Evolutionary conservation across 2,888 invertebrate genomes (phyloP).

Genomic region (Tachina fera): DNA sequence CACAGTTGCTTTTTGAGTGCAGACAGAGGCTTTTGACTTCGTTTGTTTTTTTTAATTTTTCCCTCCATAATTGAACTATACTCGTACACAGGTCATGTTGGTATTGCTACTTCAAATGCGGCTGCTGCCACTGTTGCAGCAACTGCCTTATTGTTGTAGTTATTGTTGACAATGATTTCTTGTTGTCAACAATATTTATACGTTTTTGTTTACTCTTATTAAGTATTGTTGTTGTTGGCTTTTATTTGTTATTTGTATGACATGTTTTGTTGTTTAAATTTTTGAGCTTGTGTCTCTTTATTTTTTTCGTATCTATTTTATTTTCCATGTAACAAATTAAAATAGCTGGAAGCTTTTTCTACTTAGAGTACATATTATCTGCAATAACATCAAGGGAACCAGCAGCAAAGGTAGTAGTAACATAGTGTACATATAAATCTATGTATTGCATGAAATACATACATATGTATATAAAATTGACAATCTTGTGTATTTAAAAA

Average conservation of each 20-base stretch:
- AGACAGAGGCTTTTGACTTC: conserved; percentile 2
- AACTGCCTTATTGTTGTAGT: conserved; percentile 38
- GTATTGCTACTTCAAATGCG: conserved; percentile 37
- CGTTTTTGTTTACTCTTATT: conserved; percentile 67
- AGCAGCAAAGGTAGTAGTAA: conserved; percentile 20
- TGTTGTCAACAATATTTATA: conserved; percentile 68
- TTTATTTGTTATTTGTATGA: conserved; percentile 74
- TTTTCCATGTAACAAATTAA: conserved; percentile 66
- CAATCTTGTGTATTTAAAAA: conserved; percentile 12
- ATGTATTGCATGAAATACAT: conserved; percentile 1
- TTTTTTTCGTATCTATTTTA: conserved; percentile 27
- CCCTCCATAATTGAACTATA: conserved; percentile 46
- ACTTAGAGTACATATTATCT: conserved; percentile 41
- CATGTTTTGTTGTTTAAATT: conserved; percentile 73
- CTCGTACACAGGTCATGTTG: conserved; percentile 48
- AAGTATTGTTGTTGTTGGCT: conserved; percentile 67
- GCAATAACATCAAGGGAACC: conserved; percentile 47
- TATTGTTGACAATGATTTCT: conserved; percentile 72
- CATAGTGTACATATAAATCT: not conserved
- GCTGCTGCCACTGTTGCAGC: conserved; percentile 5
- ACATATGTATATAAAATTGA: conserved; percentile 47
- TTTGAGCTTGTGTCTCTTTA: conserved; percentile 36
- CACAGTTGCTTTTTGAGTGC: not conserved
- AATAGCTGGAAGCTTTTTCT: conserved; percentile 63
- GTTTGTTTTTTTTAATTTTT: not conserved